phyloP scores from a whole-genome alignment of 2,797 vertebrate genomes.

The Knipowitschia caucasica region DNA sequence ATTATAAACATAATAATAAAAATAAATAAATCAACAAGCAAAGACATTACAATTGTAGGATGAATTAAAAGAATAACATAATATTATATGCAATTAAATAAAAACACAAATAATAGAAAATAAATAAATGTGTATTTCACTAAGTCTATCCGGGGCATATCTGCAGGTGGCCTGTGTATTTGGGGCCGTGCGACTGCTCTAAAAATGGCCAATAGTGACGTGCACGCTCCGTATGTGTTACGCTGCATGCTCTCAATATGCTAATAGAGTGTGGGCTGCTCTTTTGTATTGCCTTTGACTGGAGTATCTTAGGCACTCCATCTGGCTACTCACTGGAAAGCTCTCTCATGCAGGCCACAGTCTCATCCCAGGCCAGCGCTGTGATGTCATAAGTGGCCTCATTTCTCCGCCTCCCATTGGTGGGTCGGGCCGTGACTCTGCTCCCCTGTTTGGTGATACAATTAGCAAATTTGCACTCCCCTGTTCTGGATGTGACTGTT shows the following conservation, averaged over 20 bases:
- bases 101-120: no score
- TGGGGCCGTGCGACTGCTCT: constrained; percentile 4
- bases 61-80: no score
- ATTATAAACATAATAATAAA: no score
- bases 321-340: constrained; percentile 65
- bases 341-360: constrained; percentile 61
- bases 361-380: constrained; percentile 61
- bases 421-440: constrained; percentile 40
- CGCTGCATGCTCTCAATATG: constrained; percentile 5
- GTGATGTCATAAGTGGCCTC: constrained; percentile 70
- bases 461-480: constrained; percentile 59
- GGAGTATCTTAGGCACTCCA: constrained; percentile 47
- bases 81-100: no score
- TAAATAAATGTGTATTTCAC: no score
- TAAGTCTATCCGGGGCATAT: not conserved
- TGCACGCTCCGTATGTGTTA: not conserved
- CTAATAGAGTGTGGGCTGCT: constrained; percentile 20
- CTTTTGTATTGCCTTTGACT: constrained; percentile 32
- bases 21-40: no score
- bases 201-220: constrained; percentile 13
- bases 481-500: constrained; percentile 55
- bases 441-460: constrained; percentile 59
- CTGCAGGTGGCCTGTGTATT: constrained; percentile 6
- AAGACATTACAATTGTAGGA: no score
- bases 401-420: constrained; percentile 67